Base-by-base conservation (phyloP, 2,113 vertebrate species). In the Verasper variegatus region DNA sequence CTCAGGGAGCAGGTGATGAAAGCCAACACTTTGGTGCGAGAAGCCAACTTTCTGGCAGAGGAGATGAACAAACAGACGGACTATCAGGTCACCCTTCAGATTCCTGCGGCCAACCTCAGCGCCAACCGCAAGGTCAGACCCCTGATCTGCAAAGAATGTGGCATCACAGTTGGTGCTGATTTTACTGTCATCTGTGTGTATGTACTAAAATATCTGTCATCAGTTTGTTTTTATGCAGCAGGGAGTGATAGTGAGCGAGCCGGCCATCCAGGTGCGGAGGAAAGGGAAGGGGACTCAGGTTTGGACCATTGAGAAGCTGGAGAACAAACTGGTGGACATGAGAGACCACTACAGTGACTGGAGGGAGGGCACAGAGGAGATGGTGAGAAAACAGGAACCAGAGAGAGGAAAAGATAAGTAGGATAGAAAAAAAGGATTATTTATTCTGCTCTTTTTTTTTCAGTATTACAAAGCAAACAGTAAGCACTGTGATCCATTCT, bases 281-380 rank as follows among this genome's bases (percentile, higher is more conserved):
- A 98, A 96, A 92, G 95, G 95, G 26, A 97, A 96, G 93, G 94
- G 96, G 23, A 98, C 96, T 37, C 98, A 99, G 60, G 96, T 99
- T 47, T 99, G 98, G 98, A 96, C 96, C 89, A 98, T 99, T 21
- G 98, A 99, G 87, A 99, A 97, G 91, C 93, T 99, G 87, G 98
- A 98, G 92, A 99, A 99, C 91, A 98, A 97, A 81, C 84, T 99
- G 71, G 96, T 99, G 83, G 98, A 99, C 75, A 99, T 99, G 98
- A 95, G 98, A 90, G 97, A 99, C 56, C 92, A 97, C 78, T 99
- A 99, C 92, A 95, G 97, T 88, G 97, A 99, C 88, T 98, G 98
- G 97, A 98, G 96, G 82, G 97, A 98, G 80, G 96, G 94, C 63
- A 87, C 90, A 61, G 90, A 90, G 55, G 90, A 94, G 21, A 58